Base-by-base conservation (phyloP, 1,140 invertebrate genomes). In the Glossosoma conforme region DNA sequence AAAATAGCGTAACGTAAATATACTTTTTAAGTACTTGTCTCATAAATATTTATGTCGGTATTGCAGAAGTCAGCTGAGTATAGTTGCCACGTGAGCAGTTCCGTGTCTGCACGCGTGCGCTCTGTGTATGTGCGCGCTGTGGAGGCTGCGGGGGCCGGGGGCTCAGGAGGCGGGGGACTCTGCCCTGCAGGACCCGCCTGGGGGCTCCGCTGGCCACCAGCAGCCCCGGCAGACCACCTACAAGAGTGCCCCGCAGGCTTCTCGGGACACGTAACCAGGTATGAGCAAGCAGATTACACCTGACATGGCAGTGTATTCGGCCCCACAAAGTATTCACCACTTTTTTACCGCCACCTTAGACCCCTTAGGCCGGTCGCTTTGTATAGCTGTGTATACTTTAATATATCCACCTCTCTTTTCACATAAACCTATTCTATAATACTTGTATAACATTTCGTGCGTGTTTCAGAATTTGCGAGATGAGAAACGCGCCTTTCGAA, bases 401-500 rank as follows among this genome's bases (percentile, higher is more conserved):
- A n/a, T n/a, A n/a, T n/a, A n/a, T n/a, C n/a, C n/a, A n/a, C n/a
- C n/a, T n/a, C n/a, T n/a, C n/a, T n/a, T n/a, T n/a, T n/a, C n/a
- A n/a, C n/a, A n/a, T n/a, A n/a, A n/a, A n/a, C n/a, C n/a, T n/a
- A n/a, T n/a, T n/a, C n/a, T n/a, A n/a, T n/a, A n/a, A n/a, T n/a
- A n/a, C n/a, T n/a, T n/a, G n/a, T n/a, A n/a, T n/a, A n/a, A n/a
- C n/a, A n/a, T n/a, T n/a, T n/a, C n/a, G n/a, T n/a, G n/a, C n/a
- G n/a, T n/a, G n/a, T 66, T 65, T 53, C 58, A 75, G 72, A 33
- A 70, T 72, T 41, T 75, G 72, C 47, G 70, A 75, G 59, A 68
- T 70, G 36, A 72, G 68, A 56, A 69, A 66, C 14, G 64, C 62
- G 15, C 68, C 69, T 21, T 67, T 65, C 9, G 80, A 78, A 21